Evolutionary conservation across 2,797 vertebrate genomes (phyloP), one percentile per base, ranked within the genome.

Genomic region (Crypturellus tataupa): DNA sequence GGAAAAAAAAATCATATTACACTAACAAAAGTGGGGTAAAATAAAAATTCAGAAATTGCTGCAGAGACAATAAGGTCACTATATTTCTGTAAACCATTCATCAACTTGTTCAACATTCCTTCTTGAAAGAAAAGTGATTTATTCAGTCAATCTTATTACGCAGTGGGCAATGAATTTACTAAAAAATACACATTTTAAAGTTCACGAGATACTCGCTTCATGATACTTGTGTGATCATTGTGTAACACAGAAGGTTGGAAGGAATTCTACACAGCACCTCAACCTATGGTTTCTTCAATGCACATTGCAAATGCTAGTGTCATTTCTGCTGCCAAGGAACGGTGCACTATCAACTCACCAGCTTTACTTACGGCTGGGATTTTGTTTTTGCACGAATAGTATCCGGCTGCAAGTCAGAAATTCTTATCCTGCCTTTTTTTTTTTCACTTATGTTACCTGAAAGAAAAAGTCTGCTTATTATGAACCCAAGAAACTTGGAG

Each of bases 391-490:
- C 33, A 55, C 37, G 10, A 33, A 14, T 3, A 7, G 13, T 42
- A 59, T 1, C 65, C 14, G 49, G 12, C 27, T 84, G 39, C 12
- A 69, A 72, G 42, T 76, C 65, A 82, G 64, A 67, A 9, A 2
- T 35, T 72, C 12, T 51, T 47, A 21, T 14, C 14, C 8, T 14
- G 2, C 37, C 23, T 7, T 63, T 89, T 75, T 85, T 42, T 47
- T 49, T 24, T 49, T 49, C 11, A 58, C 16, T 42, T 67, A 23
- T 0, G 0, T 3, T 4, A 70, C 47, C 24, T 1, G 5, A 76
- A 10, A 65, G 1, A 78, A 65, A 8, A 65, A 1, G 2, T 53
- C 72, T 84, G 64, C 40, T 51, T 82, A 27, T 67, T 40, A 27
- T 25, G 67, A 77, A 87, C 27, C 23, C 46, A 55, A 77, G 20